A percentile compares a stretch with the other conserved stretches of the same genome.
phyloP scores from a whole-genome alignment of 2,888 invertebrate genomes.

The Dioctria linearis region DNA sequence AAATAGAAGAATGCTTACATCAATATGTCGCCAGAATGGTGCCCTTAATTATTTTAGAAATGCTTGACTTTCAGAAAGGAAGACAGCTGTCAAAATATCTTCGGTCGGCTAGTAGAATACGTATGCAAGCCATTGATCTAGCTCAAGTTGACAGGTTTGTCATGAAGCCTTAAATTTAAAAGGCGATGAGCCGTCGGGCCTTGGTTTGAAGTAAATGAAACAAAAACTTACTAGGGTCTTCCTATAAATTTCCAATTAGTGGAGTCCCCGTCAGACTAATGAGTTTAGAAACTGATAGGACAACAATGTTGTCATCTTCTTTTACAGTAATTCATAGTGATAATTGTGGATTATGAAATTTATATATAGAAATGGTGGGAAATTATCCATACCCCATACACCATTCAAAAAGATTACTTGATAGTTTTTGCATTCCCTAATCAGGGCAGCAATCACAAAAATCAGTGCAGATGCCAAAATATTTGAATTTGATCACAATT shows the following conservation, averaged over 20 bases:
- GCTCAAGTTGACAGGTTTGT: slow-evolving; percentile 43
- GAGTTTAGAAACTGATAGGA: slow-evolving; percentile 16
- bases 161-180: slow-evolving; percentile 39
- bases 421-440: too few species aligned
- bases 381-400: too few species aligned
- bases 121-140: slow-evolving; percentile 36
- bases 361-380: too few species aligned
- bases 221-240: slow-evolving; percentile 19
- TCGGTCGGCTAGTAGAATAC: slow-evolving; percentile 24
- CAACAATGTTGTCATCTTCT: too few species aligned
- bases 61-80: slow-evolving; percentile 33
- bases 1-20: slow-evolving; percentile 37
- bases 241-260: slow-evolving; percentile 28
- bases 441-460: too few species aligned
- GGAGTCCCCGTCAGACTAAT: slow-evolving; percentile 20
- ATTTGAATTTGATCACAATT: too few species aligned
- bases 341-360: too few species aligned
- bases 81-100: slow-evolving; percentile 50
- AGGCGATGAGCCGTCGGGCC: slow-evolving; percentile 33
- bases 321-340: too few species aligned
- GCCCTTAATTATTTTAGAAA: slow-evolving; percentile 49
- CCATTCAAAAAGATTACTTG: too few species aligned
- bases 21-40: slow-evolving; percentile 46
- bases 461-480: too few species aligned
- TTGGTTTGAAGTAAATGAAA: slow-evolving; percentile 31